A percentile compares a stretch with the other conserved stretches of the same genome.
phyloP scores from a whole-genome alignment of 2,797 vertebrate genomes.

The Harpagifer antarcticus region DNA sequence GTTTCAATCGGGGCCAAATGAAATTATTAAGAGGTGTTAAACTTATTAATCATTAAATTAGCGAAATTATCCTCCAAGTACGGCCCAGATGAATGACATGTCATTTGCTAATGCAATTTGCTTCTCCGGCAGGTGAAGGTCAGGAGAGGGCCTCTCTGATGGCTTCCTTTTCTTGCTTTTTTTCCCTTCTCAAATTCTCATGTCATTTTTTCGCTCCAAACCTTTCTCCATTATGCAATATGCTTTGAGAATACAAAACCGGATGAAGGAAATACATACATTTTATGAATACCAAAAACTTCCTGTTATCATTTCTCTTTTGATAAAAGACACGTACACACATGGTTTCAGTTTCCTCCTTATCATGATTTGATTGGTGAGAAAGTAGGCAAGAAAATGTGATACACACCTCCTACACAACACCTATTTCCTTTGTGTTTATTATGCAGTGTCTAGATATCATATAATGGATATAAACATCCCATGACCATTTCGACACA shows the following conservation, averaged over 20 bases:
- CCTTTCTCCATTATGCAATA: neutral
- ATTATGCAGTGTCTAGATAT: constrained; percentile 39
- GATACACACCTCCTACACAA: constrained; percentile 61
- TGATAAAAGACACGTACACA: constrained; percentile 25
- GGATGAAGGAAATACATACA: constrained; percentile 7
- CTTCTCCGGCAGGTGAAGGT: constrained; percentile 94
- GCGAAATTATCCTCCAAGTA: constrained; percentile 97
- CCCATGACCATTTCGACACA: constrained; percentile 37
- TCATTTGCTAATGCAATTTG: constrained; percentile 97
- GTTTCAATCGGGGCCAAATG: constrained; percentile 97
- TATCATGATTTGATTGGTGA: constrained; percentile 71
- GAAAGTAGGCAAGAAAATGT: constrained; percentile 63
- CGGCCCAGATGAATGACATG: constrained; percentile 94
- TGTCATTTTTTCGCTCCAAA: constrained; percentile 32
- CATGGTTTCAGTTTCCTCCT: constrained; percentile 64
- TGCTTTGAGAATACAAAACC: neutral
- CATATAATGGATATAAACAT: constrained; percentile 9
- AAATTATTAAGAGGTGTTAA: constrained; percentile 99
- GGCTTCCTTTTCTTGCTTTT: constrained; percentile 65
- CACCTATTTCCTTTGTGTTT: constrained; percentile 32
- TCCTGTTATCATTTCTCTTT: constrained; percentile 61
- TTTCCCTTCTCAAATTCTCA: neutral
- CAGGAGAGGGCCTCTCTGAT: constrained; percentile 89
- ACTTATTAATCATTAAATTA: constrained; percentile 99
- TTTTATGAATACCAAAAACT: constrained; percentile 18